Evolutionary conservation across 2,113 vertebrate genomes (phyloP), one percentile per base, ranked within the genome.

Genomic region (Noctilio leporinus): DNA sequence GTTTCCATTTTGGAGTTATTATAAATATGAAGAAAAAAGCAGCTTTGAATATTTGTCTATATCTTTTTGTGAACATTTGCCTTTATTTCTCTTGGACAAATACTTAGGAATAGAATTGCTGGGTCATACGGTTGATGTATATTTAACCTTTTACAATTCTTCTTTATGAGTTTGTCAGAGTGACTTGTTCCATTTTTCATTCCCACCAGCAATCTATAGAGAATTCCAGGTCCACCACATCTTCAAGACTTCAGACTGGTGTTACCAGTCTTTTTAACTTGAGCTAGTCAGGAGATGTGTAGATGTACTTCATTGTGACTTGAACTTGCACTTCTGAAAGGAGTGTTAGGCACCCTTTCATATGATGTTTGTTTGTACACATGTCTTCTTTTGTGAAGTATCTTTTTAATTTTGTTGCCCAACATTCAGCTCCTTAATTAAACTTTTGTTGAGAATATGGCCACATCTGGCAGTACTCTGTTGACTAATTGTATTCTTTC

Each of bases 51-150:
- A 76, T 91, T 88, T 26, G 26, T 62, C 67, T 38, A 7, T 11
- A 3, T 67, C 35, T 80, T 86, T 89, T 38, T 69, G 26, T 80
- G 28, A 51, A 40, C 14, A 62, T 38, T 7, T 65, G 16, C 75
- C 73, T 94, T 93, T 16, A 62, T 53, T 73, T 38, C 15, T 92
- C 55, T 89, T 90, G 51, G 35, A 81, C 28, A 96, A 75, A 92
- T 15, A 92, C 16, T 35, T 53, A 45, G 67, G 49, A 73, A 65
- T 43, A 64, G 70, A 89, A 91, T 43, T 45, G 33, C 49, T 80
- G 64, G 3, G n/a, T 55, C 75, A 59, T 10, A 47, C 73, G 5
- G 16, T n/a, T 47, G 22, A 53, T 53, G 4, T 33, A 67, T 49
- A 82, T 35, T 70, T 45, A 86, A 64, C 35, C 30, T 69, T 80